phyloP scores from a whole-genome alignment of 1,140 invertebrate genomes.

The Brachionus plicatilis region DNA sequence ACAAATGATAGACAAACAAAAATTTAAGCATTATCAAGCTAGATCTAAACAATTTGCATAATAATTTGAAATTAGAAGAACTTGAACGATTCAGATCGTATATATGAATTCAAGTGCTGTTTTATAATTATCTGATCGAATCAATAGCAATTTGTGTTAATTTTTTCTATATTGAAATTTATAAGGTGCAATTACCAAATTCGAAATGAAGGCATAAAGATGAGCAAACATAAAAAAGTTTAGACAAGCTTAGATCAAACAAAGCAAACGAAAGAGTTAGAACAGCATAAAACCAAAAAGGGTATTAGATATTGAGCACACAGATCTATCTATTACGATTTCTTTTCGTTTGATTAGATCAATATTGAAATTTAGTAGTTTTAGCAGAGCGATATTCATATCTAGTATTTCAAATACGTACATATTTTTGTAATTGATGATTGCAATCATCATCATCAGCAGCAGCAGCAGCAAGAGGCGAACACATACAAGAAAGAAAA shows the following conservation, averaged over 20 bases:
- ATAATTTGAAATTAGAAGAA: background rate
- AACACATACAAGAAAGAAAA: slow-evolving; percentile 2
- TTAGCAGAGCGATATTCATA: slow-evolving; percentile 30
- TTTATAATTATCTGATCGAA: slow-evolving; percentile 27
- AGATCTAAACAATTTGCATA: background rate
- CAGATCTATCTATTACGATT: background rate
- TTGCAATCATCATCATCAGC: background rate
- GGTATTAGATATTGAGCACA: background rate
- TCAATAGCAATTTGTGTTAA: slow-evolving; percentile 23
- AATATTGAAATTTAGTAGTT: slow-evolving; percentile 38
- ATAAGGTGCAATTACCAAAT: slow-evolving; percentile 29
- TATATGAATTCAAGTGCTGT: slow-evolving; percentile 26
- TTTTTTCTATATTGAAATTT: slow-evolving; percentile 4
- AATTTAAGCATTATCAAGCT: background rate
- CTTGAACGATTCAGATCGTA: background rate
- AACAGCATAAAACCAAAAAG: slow-evolving; percentile 25
- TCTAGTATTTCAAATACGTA: slow-evolving; percentile 24
- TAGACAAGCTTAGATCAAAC: slow-evolving; percentile 33
- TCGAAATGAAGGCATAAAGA: slow-evolving; percentile 21
- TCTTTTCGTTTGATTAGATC: slow-evolving; percentile 30
- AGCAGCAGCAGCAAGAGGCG: background rate
- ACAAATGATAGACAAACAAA: background rate
- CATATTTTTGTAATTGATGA: slow-evolving; percentile 40
- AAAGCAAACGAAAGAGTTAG: slow-evolving; percentile 12
- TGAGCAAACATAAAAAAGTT: slow-evolving; percentile 5